Base-by-base conservation (phyloP, 2,113 vertebrate genomes). In the Pollachius pollachius region DNA sequence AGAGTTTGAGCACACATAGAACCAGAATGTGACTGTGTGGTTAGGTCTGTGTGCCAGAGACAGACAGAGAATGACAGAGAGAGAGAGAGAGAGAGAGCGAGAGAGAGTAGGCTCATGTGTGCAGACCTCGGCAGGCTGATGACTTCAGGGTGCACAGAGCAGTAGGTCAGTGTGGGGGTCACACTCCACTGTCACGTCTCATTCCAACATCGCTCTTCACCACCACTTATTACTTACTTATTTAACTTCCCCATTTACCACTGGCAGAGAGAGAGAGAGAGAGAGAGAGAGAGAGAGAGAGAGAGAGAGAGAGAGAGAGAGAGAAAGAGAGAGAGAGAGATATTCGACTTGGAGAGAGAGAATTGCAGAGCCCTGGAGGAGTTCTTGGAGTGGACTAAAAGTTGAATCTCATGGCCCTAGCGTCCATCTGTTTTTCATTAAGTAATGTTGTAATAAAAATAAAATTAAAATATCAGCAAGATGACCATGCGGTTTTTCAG, bases 131-230 rank as follows among this genome's bases (percentile, higher is more conserved):
- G 30, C 17, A 27, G 37, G 41, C 74, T 17, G 71, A 82, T 73
- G 56, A 82, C 81, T 79, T 84, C 74, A 81, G 78, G 76, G 69
- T 18, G 6, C 72, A 64, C 71, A 54, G 64, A 87, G 85, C 84
- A 88, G 84, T 68, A 9, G 70, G 65, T 78, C 80, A 79, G 70
- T 86, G 78, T 86, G 74, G 73, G 62, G 67, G 71, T 75, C 3
- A 8, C 77, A 82, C 68, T 65, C 76, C 67, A 78, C 65, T 76
- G 75, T 83, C 74, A 41, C 61, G 74, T 67, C 65, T 72, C 77
- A 75, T 86, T 73, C 66, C 64, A 57, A 60, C 62, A 25, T 52
- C 62, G 48, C 69, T 68, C 15, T 9, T 76, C 41, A 48, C 41
- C 41, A 13, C 41, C 41, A 48, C 8, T 48, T 48, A 48, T 48